Conservation (phyloP, 2,113 vertebrate genomes). For the Camelus bactrianus region DNA sequence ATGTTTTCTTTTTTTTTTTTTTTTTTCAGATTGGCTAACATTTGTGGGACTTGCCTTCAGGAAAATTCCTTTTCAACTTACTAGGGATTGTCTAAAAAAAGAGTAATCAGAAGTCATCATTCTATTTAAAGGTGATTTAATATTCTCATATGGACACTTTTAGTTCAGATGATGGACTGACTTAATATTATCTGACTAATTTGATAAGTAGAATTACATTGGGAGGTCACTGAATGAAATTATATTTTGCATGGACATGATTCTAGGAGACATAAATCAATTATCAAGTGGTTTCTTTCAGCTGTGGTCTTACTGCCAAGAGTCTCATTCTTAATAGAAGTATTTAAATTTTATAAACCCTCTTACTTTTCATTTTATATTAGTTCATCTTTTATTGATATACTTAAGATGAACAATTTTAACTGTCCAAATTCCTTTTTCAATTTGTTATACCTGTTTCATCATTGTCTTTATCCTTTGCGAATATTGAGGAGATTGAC, state of each 20-base stretch:
- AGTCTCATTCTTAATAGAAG: constrained; percentile 27
- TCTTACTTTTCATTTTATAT: neutral
- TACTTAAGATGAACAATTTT: constrained; percentile 2
- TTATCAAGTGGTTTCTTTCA: constrained; percentile 52
- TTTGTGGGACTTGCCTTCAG: constrained; percentile 36
- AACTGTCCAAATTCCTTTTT: constrained; percentile 29
- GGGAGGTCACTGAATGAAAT: neutral
- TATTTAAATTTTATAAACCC: constrained; percentile 37
- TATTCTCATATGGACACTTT: constrained; percentile 22
- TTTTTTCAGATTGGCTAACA: neutral
- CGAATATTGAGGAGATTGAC: neutral
- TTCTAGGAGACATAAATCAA: constrained; percentile 8
- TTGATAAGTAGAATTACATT: constrained; percentile 15
- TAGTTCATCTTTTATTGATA: constrained; percentile 27
- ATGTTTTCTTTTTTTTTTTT: constrained; percentile 49
- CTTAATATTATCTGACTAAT: neutral
- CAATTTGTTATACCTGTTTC: neutral
- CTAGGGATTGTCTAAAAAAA: constrained; percentile 1
- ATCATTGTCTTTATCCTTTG: constrained; percentile 25
- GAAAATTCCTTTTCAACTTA: constrained; percentile 38
- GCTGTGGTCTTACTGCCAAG: neutral
- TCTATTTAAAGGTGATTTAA: constrained; percentile 54
- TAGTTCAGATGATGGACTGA: neutral
- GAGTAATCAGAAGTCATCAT: neutral
- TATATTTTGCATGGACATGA: neutral